Evolutionary conservation across 2,113 vertebrate genomes (phyloP), one percentile per base, ranked within the genome.

Genomic region (Diphyllodes magnificus): DNA sequence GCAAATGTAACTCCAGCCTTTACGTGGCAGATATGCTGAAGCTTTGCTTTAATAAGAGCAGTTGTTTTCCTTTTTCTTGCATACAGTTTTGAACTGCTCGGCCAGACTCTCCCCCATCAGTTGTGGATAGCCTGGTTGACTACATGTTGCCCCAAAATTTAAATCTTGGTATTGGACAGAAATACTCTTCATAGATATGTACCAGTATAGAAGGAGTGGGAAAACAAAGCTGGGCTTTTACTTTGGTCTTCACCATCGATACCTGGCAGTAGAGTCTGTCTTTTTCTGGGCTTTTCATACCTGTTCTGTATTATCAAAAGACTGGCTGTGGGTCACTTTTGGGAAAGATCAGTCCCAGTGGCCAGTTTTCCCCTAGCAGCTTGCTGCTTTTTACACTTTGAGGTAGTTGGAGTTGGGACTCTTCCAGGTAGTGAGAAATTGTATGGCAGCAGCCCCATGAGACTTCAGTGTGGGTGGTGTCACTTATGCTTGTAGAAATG

Each of bases 11-110:
- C 15, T 60, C n/a, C 37, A 75, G 31, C 15, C 47, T 83, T 80
- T 30, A 20, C 0, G 0, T 30, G 24, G 51, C 40, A 82, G 31
- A 23, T 66, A 25, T 1, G n/a, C 31, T 86, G 51, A 79, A 51
- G 24, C 30, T 93, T 65, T 47, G 20, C 42, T 50, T 51, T 61
- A 47, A 19, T 40, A 57, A 45, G 56, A 56, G 30, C 25, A 60
- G 28, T 79, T 63, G 8, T 53, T 56, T 64, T 72, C 21, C 4
- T 51, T 78, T 69, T 45, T 42, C n/a, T 86, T 82, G 27, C 45
- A 12, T 39, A 27, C 33, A 6, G 3, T 57, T 9, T 4, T 82
- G 40, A 23, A 28, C 40, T 91, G 13, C 54, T 49, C 31, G 63
- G 49, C 35, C 40, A 60, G 44, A 19, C 20, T 78, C 21, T 24